A percentile compares a stretch with the other conserved stretches of the same genome.
Conservation (phyloP, 2,888 invertebrate species). For the Nomada ferruginata region DNA sequence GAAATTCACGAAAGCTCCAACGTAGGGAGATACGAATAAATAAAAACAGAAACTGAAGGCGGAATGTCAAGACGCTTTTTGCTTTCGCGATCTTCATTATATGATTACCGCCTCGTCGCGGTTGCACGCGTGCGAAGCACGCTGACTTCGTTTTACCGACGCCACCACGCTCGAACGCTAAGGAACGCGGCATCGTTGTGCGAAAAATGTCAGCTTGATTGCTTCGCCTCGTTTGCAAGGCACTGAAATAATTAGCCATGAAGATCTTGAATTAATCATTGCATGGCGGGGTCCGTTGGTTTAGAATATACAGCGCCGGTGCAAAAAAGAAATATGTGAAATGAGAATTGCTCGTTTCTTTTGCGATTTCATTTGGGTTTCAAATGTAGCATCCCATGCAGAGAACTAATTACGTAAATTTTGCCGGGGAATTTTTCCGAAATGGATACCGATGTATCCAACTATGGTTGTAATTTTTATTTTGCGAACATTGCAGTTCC, state of each 20-base stretch:
- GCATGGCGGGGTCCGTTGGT: too few species aligned
- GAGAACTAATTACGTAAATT: too few species aligned
- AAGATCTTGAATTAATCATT: not conserved
- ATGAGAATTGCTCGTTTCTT: too few species aligned
- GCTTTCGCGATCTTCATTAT: not conserved
- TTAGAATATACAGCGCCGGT: too few species aligned
- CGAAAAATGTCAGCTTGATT: conserved; percentile 8
- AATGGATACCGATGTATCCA: too few species aligned
- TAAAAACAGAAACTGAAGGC: conserved; percentile 12
- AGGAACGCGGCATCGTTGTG: not conserved
- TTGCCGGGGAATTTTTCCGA: too few species aligned
- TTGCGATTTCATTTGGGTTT: too few species aligned
- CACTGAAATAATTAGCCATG: not conserved
- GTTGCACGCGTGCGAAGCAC: not conserved
- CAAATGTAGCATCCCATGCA: too few species aligned
- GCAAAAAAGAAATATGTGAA: too few species aligned
- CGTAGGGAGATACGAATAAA: conserved; percentile 11
- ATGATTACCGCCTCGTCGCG: not conserved
- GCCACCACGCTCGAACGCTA: not conserved
- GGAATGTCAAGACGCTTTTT: not conserved
- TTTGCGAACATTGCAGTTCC: too few species aligned
- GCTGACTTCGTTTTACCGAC: not conserved
- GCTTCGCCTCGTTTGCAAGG: not conserved
- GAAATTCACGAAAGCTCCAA: conserved; percentile 2
- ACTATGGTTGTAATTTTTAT: too few species aligned